Evolutionary conservation across 2,113 vertebrate genomes (phyloP).

Genomic region (Amphiprion percula): DNA sequence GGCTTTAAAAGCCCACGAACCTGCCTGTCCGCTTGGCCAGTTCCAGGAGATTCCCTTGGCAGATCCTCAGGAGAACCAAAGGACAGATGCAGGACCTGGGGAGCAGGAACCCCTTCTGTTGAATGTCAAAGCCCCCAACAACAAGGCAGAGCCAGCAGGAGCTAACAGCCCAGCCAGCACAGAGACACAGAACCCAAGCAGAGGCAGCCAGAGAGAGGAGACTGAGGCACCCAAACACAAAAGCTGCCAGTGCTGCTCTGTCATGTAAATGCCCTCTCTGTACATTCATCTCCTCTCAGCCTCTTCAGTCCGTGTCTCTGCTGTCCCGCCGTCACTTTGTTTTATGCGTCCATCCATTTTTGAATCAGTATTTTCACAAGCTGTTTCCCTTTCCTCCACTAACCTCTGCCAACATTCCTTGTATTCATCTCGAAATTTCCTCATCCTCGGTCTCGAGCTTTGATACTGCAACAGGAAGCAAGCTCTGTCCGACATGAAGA

Average conservation of each 20-base stretch:
- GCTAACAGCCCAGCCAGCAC: conserved; percentile 9
- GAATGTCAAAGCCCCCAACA: conserved; percentile 31
- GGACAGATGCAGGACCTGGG: conserved; percentile 14
- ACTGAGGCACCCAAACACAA: conserved; percentile 68
- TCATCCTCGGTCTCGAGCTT: conserved; percentile 9
- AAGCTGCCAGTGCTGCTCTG: conserved; percentile 83
- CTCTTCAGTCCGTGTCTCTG: conserved; percentile 18
- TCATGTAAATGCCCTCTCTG: conserved; percentile 77
- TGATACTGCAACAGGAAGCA: conserved; percentile 26
- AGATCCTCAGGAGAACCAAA: conserved; percentile 41
- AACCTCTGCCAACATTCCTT: conserved; percentile 15
- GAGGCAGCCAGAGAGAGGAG: conserved; percentile 34
- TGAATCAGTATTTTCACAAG: neutral
- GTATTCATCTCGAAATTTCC: conserved; percentile 27
- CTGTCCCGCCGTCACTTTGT: conserved; percentile 11
- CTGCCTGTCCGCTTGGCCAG: conserved; percentile 16
- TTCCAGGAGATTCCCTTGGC: conserved; percentile 82
- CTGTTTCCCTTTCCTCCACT: conserved; percentile 20
- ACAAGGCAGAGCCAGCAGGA: conserved; percentile 12
- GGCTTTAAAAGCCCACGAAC: conserved; percentile 3
- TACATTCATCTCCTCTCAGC: neutral
- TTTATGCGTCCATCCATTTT: conserved; percentile 13
- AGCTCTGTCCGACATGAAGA: conserved; percentile 16
- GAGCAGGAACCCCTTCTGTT: conserved; percentile 80
- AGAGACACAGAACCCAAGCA: conserved; percentile 33